phyloP scores from a whole-genome alignment of 2,797 vertebrate genomes.

The Poeciliopsis gracilis region DNA sequence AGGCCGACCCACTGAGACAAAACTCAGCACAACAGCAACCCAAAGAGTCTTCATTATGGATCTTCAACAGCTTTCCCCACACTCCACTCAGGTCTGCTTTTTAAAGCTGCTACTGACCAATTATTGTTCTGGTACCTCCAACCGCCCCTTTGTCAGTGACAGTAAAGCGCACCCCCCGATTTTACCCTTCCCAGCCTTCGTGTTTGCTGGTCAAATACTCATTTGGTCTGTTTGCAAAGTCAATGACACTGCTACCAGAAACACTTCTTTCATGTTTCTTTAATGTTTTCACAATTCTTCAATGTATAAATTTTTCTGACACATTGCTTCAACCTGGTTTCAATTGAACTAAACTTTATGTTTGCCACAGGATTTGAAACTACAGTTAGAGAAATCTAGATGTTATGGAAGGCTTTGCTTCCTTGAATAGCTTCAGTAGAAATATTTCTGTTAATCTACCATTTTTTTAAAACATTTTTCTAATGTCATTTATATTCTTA shows the following conservation, averaged over 20 bases:
- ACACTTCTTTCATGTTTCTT: not conserved
- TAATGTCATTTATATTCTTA: not conserved
- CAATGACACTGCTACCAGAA: constrained; percentile 4
- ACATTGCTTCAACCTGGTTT: not conserved
- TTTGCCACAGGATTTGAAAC: not conserved
- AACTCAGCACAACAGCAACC: constrained; percentile 37
- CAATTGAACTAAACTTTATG: not conserved
- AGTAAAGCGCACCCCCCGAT: not conserved
- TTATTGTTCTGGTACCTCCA: not conserved
- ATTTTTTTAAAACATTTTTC: not conserved
- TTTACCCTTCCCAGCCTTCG: not conserved
- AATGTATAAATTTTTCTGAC: not conserved
- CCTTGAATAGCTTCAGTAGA: not conserved
- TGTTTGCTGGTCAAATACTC: constrained; percentile 11
- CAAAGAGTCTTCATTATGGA: constrained; percentile 47
- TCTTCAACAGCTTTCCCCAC: not conserved
- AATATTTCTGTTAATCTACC: not conserved
- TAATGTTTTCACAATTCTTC: not conserved
- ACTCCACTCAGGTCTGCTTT: constrained; percentile 6
- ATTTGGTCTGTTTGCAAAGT: constrained; percentile 3
- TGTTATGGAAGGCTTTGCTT: not conserved
- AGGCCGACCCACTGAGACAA: constrained; percentile 42
- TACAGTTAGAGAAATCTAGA: not conserved
- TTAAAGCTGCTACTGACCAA: constrained; percentile 27
- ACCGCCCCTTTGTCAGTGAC: not conserved